phyloP scores from a whole-genome alignment of 2,888 invertebrate genomes.

The Heteromyza rotundicornis region DNA sequence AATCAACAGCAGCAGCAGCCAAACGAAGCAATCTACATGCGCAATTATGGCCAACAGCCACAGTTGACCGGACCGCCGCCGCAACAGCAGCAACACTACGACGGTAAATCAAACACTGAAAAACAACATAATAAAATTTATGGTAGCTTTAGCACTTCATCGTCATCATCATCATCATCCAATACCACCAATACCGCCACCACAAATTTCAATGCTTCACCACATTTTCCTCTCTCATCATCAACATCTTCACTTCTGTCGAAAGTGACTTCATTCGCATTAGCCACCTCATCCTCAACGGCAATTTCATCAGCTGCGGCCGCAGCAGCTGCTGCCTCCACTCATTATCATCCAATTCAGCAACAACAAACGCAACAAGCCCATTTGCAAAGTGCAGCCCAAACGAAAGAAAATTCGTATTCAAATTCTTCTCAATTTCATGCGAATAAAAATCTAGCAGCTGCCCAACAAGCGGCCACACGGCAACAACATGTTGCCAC shows the following conservation, averaged over 20 bases:
- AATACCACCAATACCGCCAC: conserved; percentile 39
- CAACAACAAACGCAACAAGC: conserved; percentile 30
- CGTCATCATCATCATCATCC: conserved; percentile 38
- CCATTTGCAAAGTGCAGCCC: conserved; percentile 38
- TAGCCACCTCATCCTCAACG: conserved; percentile 42
- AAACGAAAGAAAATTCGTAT: conserved; percentile 44
- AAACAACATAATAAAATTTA: conserved; percentile 57
- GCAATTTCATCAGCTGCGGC: conserved; percentile 26
- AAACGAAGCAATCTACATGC: conserved; percentile 45
- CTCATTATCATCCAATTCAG: conserved; percentile 47
- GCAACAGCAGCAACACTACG: conserved; percentile 58
- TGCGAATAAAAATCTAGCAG: conserved; percentile 49
- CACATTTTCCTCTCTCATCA: conserved; percentile 58
- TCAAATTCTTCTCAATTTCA: conserved; percentile 50
- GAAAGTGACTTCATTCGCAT: conserved; percentile 54
- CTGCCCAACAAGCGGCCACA: conserved; percentile 45
- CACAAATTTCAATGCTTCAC: conserved; percentile 54
- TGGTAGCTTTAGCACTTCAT: conserved; percentile 58
- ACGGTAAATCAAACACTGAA: conserved; percentile 61
- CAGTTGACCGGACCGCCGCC: conserved; percentile 34
- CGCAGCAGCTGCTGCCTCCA: conserved; percentile 31
- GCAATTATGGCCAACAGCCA: conserved; percentile 40
- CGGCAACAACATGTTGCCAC: conserved; percentile 29
- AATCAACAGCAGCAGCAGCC: conserved; percentile 39
- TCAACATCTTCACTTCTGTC: conserved; percentile 58